A percentile compares a stretch with the other conserved stretches of the same genome.
phyloP scores from a whole-genome alignment of 2,888 invertebrate genomes.

The Incurvaria masculella region DNA sequence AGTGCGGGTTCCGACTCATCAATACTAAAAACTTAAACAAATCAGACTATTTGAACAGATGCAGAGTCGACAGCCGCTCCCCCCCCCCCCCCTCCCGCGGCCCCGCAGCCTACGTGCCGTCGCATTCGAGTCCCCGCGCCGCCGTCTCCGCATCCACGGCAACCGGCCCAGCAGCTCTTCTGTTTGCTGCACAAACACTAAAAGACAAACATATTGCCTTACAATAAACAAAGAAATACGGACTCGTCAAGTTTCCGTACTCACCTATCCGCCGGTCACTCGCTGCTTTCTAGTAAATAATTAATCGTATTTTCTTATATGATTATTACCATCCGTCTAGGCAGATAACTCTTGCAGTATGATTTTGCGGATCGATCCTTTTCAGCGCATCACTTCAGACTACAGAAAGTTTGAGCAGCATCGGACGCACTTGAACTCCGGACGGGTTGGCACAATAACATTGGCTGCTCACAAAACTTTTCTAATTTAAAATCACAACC shows the following conservation, averaged over 20 bases:
- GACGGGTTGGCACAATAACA: not conserved
- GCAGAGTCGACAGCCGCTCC: slow-evolving; percentile 25
- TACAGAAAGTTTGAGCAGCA: no score
- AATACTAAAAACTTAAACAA: slow-evolving; percentile 38
- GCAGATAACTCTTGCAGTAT: no score
- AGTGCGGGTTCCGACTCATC: slow-evolving; percentile 29
- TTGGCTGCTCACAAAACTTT: not conserved
- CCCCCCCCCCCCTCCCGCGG: slow-evolving; percentile 18
- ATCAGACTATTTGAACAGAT: slow-evolving; percentile 34
- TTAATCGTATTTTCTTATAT: no score
- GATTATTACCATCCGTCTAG: no score
- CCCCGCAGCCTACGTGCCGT: slow-evolving; percentile 22
- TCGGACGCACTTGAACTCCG: not conserved
- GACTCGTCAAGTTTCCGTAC: not conserved
- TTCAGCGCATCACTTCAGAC: no score
- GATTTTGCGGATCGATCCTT: no score
- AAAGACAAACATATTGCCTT: not conserved
- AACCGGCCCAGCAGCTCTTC: not conserved
- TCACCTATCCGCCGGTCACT: not conserved
- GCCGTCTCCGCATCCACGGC: slow-evolving; percentile 14
- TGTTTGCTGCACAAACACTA: slow-evolving; percentile 1
- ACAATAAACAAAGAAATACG: not conserved
- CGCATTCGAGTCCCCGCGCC: no score
- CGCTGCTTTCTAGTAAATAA: no score
- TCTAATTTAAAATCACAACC: not conserved